phyloP scores from a whole-genome alignment of 2,113 vertebrate genomes.

The Vidua macroura region DNA sequence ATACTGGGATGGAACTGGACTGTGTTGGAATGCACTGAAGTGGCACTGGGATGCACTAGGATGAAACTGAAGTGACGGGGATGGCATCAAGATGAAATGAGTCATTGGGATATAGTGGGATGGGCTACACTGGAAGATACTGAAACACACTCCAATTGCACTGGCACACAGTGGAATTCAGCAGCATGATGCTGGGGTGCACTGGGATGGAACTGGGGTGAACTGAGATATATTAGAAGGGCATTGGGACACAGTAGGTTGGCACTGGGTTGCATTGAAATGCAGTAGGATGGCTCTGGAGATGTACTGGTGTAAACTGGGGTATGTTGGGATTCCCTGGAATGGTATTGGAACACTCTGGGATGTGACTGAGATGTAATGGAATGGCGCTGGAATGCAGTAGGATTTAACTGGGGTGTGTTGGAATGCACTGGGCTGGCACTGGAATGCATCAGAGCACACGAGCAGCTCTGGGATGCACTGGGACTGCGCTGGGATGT shows the following conservation, averaged over 20 bases:
- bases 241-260: background rate
- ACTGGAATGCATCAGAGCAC: background rate
- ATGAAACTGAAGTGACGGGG: background rate
- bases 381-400: background rate
- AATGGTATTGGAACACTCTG: background rate
- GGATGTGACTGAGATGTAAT: background rate
- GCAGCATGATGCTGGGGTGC: background rate
- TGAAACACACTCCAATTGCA: background rate
- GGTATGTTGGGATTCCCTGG: background rate
- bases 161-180: background rate
- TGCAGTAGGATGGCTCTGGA: background rate
- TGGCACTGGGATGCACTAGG: background rate
- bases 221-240: background rate
- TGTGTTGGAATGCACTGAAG: too few relatives aligned
- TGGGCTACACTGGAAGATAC: background rate
- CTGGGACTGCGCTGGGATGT: background rate
- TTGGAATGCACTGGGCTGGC: background rate
- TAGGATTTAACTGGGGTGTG: background rate
- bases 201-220: background rate
- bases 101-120: background rate
- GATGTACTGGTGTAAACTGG: background rate
- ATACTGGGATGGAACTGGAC: background rate
- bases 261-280: background rate
- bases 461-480: background rate
- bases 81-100: background rate